Evolutionary conservation across 2,113 vertebrate species (phyloP).

Genomic region (Lepidothrix coronata): DNA sequence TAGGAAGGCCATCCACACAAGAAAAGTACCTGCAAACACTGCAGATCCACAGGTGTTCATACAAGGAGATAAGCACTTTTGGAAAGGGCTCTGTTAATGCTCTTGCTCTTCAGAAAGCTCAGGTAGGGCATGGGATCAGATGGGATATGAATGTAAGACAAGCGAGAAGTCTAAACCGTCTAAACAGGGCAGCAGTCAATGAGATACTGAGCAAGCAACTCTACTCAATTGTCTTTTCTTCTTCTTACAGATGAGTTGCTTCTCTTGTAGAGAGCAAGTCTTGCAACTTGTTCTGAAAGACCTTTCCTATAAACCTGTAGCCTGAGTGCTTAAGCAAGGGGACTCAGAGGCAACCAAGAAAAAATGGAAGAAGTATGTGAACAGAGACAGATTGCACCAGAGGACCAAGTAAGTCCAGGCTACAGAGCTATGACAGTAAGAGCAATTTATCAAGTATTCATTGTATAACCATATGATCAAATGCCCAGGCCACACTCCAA

Average conservation of each 20-base stretch:
- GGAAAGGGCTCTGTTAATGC: neutral
- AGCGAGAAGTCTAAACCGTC: neutral
- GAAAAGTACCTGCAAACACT: neutral
- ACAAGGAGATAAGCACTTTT: neutral
- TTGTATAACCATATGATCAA: neutral
- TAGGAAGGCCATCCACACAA: neutral
- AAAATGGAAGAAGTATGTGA: neutral
- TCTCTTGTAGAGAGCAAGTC: neutral
- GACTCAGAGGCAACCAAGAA: neutral
- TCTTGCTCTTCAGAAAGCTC: neutral
- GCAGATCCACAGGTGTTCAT: neutral
- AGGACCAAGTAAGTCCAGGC: neutral
- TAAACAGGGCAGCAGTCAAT: neutral
- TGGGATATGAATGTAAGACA: neutral
- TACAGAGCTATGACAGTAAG: neutral
- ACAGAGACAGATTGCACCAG: neutral
- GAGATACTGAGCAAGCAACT: neutral
- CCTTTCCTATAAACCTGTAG: neutral
- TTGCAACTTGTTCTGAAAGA: neutral
- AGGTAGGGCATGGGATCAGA: neutral
- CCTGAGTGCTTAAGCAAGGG: neutral
- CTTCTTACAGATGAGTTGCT: neutral
- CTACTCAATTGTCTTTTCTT: neutral
- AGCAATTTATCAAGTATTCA: neutral
- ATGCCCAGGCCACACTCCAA: neutral